Base-by-base conservation (phyloP, 2,113 vertebrate genomes). In the Tylochromis polylepis region DNA sequence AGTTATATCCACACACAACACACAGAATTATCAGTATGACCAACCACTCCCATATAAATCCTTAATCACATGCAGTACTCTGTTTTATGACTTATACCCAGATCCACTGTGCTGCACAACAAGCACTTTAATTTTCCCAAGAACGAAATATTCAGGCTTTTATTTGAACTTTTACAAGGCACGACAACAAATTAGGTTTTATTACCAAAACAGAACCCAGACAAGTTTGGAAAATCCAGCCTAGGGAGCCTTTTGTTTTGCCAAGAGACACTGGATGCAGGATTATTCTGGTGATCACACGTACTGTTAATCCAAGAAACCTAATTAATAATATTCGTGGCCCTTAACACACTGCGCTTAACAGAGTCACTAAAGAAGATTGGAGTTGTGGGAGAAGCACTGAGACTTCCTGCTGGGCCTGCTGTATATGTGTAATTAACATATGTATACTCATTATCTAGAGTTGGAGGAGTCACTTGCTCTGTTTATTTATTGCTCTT, bases 161-260 rank as follows among this genome's bases (percentile, higher is more conserved):
- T 92, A 94, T 95, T 93, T 91, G 90, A 82, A 79, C 79, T 93
- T 94, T 93, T 94, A 95, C 88, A 87, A 93, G 94, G 83, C 84
- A 88, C 79, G 24, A 92, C 88, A 93, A 94, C 92, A 95, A 93
- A 94, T 93, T 89, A 90, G 78, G 55, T 93, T 94, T 89, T 94
- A 93, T 93, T 92, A 81, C 88, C 56, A 77, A 94, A 91, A 92
- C 84, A 87, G 43, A 94, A 88, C 82, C 58, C 24, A 84, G 81
- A 80, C 67, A 79, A 89, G 60, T 85, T 85, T 85, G 89, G 90
- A 91, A 92, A 92, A 88, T 87, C 65, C 81, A 83, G 85, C 85
- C 79, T 24, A 41, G 80, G 79, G 87, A 87, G 75, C 12, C 78
- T 80, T 90, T 93, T 90, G 83, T 91, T 92, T 92, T 81, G 91